Conservation (phyloP, 2,888 invertebrate genomes). For the Carterocephalus palaemon region DNA sequence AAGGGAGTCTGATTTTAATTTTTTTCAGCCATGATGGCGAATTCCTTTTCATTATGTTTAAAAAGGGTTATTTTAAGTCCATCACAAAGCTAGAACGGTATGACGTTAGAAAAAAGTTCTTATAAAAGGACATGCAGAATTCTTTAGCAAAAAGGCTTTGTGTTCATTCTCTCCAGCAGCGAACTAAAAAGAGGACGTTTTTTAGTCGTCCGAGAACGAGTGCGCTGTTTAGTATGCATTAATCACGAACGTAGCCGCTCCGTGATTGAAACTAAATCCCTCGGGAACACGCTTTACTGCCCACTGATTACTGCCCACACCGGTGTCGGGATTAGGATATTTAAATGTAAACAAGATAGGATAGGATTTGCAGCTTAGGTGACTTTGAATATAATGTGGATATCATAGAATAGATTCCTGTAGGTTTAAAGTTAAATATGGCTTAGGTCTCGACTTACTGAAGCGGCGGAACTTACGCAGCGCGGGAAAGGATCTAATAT, state of each 20-base stretch:
- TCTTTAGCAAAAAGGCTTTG: constrained; percentile 2
- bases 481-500: not conserved
- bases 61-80: no score
- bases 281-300: constrained; percentile 51
- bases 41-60: no score
- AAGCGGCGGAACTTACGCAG: not conserved
- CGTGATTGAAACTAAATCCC: constrained; percentile 77
- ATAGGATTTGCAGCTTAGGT: constrained; percentile 12
- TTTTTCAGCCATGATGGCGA: no score
- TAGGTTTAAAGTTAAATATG: no score
- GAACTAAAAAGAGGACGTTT: not conserved
- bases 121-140: not conserved
- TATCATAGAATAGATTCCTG: no score
- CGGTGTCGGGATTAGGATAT: constrained; percentile 59
- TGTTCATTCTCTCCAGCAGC: not conserved
- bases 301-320: constrained; percentile 64
- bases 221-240: constrained; percentile 75
- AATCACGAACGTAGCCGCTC: constrained; percentile 61
- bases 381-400: constrained; percentile 12
- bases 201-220: constrained; percentile 32
- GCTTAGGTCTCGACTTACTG: not conserved
- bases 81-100: no score
- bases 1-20: no score
- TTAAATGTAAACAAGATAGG: constrained; percentile 47
- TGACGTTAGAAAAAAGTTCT: no score